Conservation (phyloP, 2,113 vertebrate species). For the Centropus bengalensis region DNA sequence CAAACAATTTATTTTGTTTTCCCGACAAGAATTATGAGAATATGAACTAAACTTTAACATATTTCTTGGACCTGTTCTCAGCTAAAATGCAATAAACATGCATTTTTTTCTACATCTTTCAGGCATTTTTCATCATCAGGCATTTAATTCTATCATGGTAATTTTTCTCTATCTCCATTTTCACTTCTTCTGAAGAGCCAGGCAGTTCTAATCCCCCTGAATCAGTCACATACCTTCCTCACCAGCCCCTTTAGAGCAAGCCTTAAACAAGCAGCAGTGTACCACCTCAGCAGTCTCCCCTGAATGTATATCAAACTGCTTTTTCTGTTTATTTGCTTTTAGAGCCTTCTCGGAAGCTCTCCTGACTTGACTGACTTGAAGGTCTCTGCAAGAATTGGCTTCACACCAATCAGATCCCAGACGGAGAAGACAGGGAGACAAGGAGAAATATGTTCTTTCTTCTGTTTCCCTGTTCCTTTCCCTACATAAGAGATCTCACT, state of each 20-base stretch:
- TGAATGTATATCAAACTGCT: neutral
- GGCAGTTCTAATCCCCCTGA: constrained; percentile 37
- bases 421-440: constrained; percentile 24
- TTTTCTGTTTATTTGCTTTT: constrained; percentile 10
- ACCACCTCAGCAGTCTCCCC: constrained; percentile 13
- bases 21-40: neutral
- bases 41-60: constrained; percentile 37
- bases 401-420: constrained; percentile 42
- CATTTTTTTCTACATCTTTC: neutral
- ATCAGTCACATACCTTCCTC: constrained; percentile 51
- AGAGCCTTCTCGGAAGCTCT: constrained; percentile 36
- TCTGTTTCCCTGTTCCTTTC: constrained; percentile 25
- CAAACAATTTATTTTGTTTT: neutral
- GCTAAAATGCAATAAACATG: neutral
- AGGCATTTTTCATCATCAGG: neutral
- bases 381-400: neutral
- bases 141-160: constrained; percentile 45
- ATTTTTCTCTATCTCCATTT: constrained; percentile 31
- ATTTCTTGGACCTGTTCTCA: neutral
- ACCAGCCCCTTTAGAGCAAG: constrained; percentile 42
- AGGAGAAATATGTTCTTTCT: constrained; percentile 41
- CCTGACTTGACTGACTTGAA: constrained; percentile 25
- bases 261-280: constrained; percentile 29
- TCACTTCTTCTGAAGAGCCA: constrained; percentile 33
- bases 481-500: neutral